phyloP scores from a whole-genome alignment of 2,888 invertebrate genomes.

The Argynnis bischoffii region DNA sequence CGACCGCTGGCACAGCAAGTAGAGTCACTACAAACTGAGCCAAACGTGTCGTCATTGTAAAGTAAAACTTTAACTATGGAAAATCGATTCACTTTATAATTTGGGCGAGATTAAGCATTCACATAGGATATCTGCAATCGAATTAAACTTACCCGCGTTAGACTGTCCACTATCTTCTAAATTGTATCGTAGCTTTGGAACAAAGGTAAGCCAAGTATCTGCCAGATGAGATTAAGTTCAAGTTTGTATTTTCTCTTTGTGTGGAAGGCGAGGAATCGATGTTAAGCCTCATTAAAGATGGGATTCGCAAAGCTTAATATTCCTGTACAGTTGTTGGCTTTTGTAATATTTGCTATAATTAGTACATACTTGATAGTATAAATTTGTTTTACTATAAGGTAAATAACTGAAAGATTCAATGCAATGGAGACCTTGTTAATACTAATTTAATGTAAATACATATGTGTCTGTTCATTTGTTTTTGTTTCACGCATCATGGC shows the following conservation, averaged over 20 bases:
- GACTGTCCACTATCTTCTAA: constrained; percentile 28
- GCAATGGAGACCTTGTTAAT: too few relatives aligned
- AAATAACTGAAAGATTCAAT: too few relatives aligned
- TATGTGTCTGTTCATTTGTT: too few relatives aligned
- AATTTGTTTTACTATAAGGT: too few relatives aligned
- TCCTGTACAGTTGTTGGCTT: not conserved
- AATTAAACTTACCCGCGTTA: constrained; percentile 32
- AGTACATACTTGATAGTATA: not conserved
- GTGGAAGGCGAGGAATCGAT: constrained; percentile 25
- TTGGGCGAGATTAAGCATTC: not conserved
- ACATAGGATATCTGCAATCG: constrained; percentile 13
- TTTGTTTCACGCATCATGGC: too few relatives aligned
- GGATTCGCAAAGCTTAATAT: constrained; percentile 10
- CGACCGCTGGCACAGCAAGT: too few relatives aligned
- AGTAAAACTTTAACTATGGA: not conserved
- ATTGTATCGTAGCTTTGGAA: constrained; percentile 26
- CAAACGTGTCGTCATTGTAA: not conserved
- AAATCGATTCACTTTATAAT: not conserved
- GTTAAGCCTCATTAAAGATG: constrained; percentile 15
- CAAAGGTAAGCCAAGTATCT: constrained; percentile 34
- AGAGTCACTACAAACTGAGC: too few relatives aligned
- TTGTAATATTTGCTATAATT: constrained; percentile 1
- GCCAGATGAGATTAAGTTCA: constrained; percentile 32
- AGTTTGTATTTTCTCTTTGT: constrained; percentile 30
- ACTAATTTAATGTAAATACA: too few relatives aligned